A percentile compares a stretch with the other conserved stretches of the same genome.
Evolutionary conservation across 2,888 invertebrate genomes (phyloP).

Genomic region (Drosophila meridionalis): DNA sequence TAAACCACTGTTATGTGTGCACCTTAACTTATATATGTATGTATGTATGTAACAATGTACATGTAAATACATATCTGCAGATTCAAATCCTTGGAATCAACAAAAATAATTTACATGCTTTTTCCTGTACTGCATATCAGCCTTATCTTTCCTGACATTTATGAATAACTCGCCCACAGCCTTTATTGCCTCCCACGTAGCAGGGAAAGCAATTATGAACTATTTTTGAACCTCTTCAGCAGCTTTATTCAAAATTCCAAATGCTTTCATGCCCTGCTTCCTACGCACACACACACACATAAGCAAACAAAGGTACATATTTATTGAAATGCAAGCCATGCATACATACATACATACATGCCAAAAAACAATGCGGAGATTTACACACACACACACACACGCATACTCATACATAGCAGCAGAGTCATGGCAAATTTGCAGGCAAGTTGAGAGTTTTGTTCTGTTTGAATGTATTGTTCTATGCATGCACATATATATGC

Average conservation of each 20-base stretch:
- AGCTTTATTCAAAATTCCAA: slow-evolving; percentile 37
- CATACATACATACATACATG: slow-evolving; percentile 13
- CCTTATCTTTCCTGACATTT: slow-evolving; percentile 6
- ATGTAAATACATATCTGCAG: too few relatives aligned
- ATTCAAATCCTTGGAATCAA: too few relatives aligned
- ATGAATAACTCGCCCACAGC: background rate
- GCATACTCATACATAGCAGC: background rate
- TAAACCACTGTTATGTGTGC: too few relatives aligned
- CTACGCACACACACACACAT: slow-evolving; percentile 5
- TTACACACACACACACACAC: slow-evolving; percentile 12
- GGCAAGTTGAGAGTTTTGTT: slow-evolving; percentile 60
- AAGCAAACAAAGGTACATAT: slow-evolving; percentile 1
- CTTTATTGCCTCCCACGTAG: background rate
- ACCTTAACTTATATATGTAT: too few relatives aligned
- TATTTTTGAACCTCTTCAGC: slow-evolving; percentile 26
- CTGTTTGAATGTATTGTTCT: slow-evolving; percentile 68
- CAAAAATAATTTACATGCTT: too few relatives aligned
- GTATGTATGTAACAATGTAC: too few relatives aligned
- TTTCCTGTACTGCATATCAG: background rate
- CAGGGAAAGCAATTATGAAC: slow-evolving; percentile 9
- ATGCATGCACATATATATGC: slow-evolving; percentile 12
- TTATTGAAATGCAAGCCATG: slow-evolving; percentile 42
- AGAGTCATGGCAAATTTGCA: slow-evolving; percentile 50
- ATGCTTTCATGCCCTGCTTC: slow-evolving; percentile 27
- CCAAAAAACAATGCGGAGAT: slow-evolving; percentile 60